A percentile compares a stretch with the other conserved stretches of the same genome.
Evolutionary conservation across 1,140 invertebrate genomes (phyloP).

Genomic region (Berghia stephanieae): DNA sequence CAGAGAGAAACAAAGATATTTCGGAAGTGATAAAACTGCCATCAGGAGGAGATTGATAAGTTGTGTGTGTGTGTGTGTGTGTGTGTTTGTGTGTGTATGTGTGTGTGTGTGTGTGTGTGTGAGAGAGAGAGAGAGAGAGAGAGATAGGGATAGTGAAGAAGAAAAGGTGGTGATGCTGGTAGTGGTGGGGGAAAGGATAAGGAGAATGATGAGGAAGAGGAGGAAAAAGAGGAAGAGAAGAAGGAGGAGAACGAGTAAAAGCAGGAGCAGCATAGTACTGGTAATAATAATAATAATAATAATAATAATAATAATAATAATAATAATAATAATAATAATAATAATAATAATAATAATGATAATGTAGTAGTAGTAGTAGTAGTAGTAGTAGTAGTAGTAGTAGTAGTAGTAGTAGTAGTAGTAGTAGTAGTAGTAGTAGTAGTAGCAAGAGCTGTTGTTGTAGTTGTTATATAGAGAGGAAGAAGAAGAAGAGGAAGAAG

Average conservation of each 20-base stretch:
- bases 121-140: neutral
- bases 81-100: conserved; percentile 15
- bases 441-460: conserved; percentile 20
- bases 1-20: too few species aligned
- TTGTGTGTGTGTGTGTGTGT: conserved; percentile 14
- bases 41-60: too few species aligned
- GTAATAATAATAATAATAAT: neutral
- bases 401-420: conserved; percentile 27
- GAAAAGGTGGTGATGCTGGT: too few species aligned
- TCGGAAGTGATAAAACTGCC: too few species aligned
- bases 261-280: neutral
- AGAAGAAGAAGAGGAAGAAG: conserved; percentile 3
- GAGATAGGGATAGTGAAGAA: neutral
- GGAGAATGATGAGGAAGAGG: neutral
- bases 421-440: conserved; percentile 33
- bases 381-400: conserved; percentile 20
- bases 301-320: neutral
- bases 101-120: conserved; percentile 11
- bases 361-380: neutral
- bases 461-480: conserved; percentile 12
- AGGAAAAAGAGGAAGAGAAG: neutral
- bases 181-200: neutral
- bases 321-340: neutral
- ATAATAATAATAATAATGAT: neutral
- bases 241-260: too few species aligned